Conservation (phyloP, 2,113 vertebrate genomes). For the Synchiropus splendidus region DNA sequence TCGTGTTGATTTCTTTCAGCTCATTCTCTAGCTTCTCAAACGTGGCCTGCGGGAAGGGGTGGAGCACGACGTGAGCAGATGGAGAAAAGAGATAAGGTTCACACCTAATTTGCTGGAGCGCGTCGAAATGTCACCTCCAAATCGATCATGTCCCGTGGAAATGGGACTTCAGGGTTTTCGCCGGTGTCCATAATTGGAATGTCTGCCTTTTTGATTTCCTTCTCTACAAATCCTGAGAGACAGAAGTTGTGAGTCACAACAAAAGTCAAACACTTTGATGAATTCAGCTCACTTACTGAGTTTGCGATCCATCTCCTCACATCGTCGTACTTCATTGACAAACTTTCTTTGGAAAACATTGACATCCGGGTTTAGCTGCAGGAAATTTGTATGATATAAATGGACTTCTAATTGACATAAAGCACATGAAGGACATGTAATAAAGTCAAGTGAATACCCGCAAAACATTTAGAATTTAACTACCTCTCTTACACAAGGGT, state of each 20-base stretch:
- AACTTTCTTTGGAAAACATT: constrained; percentile 98
- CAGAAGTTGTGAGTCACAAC: not conserved
- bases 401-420: constrained; percentile 1
- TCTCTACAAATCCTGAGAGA: constrained; percentile 88
- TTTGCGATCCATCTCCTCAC: constrained; percentile 98
- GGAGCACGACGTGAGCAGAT: constrained; percentile 1
- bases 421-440: no score
- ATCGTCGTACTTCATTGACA: constrained; percentile 93
- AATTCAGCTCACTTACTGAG: constrained; percentile 71
- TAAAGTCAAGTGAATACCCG: no score
- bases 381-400: no score
- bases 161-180: constrained; percentile 95
- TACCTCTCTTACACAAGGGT: no score
- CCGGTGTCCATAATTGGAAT: constrained; percentile 89
- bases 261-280: not conserved
- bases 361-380: constrained; percentile 92
- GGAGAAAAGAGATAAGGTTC: no score
- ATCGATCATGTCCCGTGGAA: constrained; percentile 97
- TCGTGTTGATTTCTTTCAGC: constrained; percentile 96
- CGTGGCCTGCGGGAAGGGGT: constrained; percentile 73
- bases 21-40: constrained; percentile 99
- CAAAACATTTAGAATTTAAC: no score
- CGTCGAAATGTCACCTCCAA: constrained; percentile 77
- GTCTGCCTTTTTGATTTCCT: constrained; percentile 92
- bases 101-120: not conserved